Evolutionary conservation across 2,113 vertebrate genomes (phyloP).

Genomic region (Calyptomena viridis): DNA sequence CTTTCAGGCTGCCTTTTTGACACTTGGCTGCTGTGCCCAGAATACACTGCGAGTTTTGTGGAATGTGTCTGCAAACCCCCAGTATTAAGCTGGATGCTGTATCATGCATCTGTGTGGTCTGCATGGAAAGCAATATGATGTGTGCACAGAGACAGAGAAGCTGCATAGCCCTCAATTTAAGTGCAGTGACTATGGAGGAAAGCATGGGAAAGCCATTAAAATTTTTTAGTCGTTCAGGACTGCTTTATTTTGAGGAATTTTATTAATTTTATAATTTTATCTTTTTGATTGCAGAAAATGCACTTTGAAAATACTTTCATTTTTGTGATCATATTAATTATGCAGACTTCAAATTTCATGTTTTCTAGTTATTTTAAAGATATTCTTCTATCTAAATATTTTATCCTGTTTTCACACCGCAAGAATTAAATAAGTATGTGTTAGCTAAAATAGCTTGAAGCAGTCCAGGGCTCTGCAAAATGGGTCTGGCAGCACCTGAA

Average conservation of each 20-base stretch:
- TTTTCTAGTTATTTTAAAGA: background rate
- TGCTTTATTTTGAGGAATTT: background rate
- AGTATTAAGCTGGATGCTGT: background rate
- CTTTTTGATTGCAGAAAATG: background rate
- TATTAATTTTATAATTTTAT: background rate
- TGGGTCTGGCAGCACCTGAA: background rate
- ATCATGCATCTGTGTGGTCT: background rate
- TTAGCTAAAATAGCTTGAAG: background rate
- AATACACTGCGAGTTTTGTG: background rate
- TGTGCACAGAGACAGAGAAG: background rate
- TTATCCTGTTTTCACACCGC: background rate
- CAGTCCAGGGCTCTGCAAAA: background rate
- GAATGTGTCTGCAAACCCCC: background rate
- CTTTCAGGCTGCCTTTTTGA: background rate
- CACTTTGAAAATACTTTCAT: background rate
- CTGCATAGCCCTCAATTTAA: background rate
- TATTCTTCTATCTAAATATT: background rate
- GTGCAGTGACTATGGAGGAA: background rate
- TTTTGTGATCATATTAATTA: background rate
- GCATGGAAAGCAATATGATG: background rate
- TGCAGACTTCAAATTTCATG: background rate
- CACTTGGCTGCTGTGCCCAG: background rate
- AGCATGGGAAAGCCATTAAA: background rate
- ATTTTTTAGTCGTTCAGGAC: background rate
- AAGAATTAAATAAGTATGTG: background rate